Base-by-base conservation (phyloP, 2,888 invertebrate species). In the Ormyrus rosae region DNA sequence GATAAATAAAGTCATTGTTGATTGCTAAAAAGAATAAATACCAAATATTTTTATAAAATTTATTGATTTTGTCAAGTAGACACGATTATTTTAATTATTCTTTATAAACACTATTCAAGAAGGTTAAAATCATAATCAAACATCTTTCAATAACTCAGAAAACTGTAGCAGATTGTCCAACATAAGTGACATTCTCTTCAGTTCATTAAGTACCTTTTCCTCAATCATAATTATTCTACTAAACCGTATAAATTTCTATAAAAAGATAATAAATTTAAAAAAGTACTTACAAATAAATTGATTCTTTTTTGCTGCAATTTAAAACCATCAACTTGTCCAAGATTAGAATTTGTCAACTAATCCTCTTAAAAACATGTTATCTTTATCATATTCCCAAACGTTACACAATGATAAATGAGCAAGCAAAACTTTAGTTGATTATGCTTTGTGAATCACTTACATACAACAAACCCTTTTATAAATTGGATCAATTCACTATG, bases 111-210 rank as follows among this genome's bases (percentile, higher is more conserved):
- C 55, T 46, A 72, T 19, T 19, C 19, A 3, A 13, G 48, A 73
- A 73, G 64, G 73, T 73, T 73, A 48, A 73, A 73, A 8, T 73
- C 55, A 64, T 64, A 13, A 72, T 72, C 13, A 55, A 4, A 55
- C 34, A 46, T 56, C 64, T 7, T 48, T 5, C 11, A 73, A 19
- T 48, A 19, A 64, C 19, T 64, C 46, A 64, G 48, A 48, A 71
- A 53, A 19, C 45, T 56, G 55, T 63, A 19, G 19, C 55, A 64
- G 46, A 55, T 46, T 64, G 19, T 71, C 53, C 9, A 10, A 53
- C 45, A 45, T 46, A 63, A 13, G 46, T 53, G 45, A 63, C 9
- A 55, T 9, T 19, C 34, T 45, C 34, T 19, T 61, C n/a, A 45
- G 34, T 11, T 5, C 34, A 51, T 61, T 56, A 67, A 51, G 9